phyloP scores from a whole-genome alignment of 2,888 invertebrate species.

The Agrotis segetum region DNA sequence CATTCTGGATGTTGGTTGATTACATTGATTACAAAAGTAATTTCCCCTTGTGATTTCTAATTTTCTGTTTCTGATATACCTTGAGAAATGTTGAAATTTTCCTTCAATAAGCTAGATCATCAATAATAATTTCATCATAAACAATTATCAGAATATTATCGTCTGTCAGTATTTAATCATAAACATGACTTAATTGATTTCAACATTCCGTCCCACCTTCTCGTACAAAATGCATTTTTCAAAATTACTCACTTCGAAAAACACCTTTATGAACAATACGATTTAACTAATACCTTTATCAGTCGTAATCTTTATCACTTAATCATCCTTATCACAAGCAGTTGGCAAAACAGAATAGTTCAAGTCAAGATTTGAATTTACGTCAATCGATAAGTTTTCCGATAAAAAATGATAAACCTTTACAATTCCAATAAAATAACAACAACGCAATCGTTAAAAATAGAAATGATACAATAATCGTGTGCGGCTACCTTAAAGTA shows the following conservation, averaged over 20 bases:
- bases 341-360: conserved; percentile 7
- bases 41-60: background rate
- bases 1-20: too few relatives aligned
- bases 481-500: conserved; percentile 19
- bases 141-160: conserved; percentile 4
- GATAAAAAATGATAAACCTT: conserved; percentile 49
- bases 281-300: background rate
- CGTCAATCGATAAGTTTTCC: conserved; percentile 33
- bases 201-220: background rate
- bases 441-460: conserved; percentile 59
- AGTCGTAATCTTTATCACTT: conserved; percentile 4
- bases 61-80: background rate
- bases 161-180: background rate
- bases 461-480: conserved; percentile 60
- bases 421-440: conserved; percentile 43
- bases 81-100: conserved; percentile 2
- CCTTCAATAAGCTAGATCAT: background rate
- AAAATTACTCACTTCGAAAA: conserved; percentile 12
- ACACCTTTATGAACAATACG: background rate
- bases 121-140: background rate
- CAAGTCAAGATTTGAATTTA: conserved; percentile 23
- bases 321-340: conserved; percentile 17
- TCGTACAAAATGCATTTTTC: background rate
- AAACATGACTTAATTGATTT: background rate
- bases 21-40: too few relatives aligned